Base-by-base conservation (phyloP, 2,797 vertebrate species). In the Sebastes reedi region DNA sequence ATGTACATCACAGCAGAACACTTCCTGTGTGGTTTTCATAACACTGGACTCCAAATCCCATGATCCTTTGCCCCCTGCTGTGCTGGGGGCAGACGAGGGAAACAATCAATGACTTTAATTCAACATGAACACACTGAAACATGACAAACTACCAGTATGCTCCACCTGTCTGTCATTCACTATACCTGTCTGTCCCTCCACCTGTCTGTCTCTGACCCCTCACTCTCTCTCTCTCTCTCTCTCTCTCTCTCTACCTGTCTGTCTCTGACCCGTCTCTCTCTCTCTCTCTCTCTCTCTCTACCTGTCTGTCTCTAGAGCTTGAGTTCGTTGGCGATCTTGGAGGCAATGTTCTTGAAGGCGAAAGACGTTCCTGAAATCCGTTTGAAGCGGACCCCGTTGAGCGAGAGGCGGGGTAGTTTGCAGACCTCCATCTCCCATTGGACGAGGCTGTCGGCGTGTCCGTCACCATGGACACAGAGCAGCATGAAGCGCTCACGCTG, bases 401-500 rank as follows among this genome's bases (percentile, higher is more conserved):
- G 97, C 0, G 97, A 98, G 85, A 98, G 95, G 22, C 97, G 97
- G 0, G 97, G 97, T 89, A 98, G 87, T 90, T 98, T 98, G 95
- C 97, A 98, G 62, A 98, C 97, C 72, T 98, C 97, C 97, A 98
- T 98, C 94, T 98, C 97, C 97, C 97, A 98, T 87, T 97, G 97
- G 80, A 98, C 97, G 1, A 97, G 96, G 91, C 95, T 97, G 79
- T 98, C 96, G 93, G 73, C 96, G 92, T 2, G 97, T 6, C 84
- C 96, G 3, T 98, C 97, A 0, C 97, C 97, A 0, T 97, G 96
- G 75, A 98, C 96, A 3, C 97, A 98, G 95, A 97, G 97, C 62
- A 98, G 96, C 92, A 98, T 91, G 93, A 97, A 98, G 70, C 95
- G 92, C 92, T 98, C 97, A 6, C 97, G 97, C 54, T 98, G 97